Conservation (phyloP, 2,888 invertebrate species). For the Polymixis lichenea region DNA sequence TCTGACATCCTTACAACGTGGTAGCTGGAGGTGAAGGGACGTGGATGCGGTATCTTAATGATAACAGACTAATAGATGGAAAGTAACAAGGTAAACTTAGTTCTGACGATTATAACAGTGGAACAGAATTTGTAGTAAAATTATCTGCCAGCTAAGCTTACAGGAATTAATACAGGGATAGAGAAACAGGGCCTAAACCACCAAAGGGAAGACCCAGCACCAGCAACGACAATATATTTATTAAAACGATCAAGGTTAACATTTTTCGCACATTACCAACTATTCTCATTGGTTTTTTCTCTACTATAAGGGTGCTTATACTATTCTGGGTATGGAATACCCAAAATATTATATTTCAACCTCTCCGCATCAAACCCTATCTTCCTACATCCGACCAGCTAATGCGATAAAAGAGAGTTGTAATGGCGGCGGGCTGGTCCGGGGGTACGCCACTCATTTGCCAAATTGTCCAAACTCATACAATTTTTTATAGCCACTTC, state of each 20-base stretch:
- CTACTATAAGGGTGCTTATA: not conserved
- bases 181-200: not conserved
- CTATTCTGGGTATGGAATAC: too few relatives aligned
- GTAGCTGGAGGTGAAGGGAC: not conserved
- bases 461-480: constrained; percentile 79
- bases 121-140: not conserved
- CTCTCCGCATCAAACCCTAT: not conserved
- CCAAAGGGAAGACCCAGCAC: not conserved
- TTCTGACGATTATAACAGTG: too few relatives aligned
- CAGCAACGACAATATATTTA: too few relatives aligned
- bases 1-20: constrained; percentile 36
- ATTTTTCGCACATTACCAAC: too few relatives aligned
- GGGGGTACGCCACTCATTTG: constrained; percentile 76
- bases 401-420: constrained; percentile 81
- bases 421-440: constrained; percentile 69
- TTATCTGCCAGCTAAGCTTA: not conserved
- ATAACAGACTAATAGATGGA: not conserved
- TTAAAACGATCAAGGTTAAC: not conserved
- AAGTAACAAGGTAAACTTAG: not conserved
- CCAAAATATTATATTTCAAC: not conserved
- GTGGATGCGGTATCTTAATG: constrained; percentile 46
- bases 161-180: not conserved
- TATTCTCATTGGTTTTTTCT: too few relatives aligned
- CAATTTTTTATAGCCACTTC: constrained; percentile 67
- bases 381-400: constrained; percentile 71